Evolutionary conservation across 64 coral and sea anemone species (phyloP).

Genomic region (Porites australiensis): DNA sequence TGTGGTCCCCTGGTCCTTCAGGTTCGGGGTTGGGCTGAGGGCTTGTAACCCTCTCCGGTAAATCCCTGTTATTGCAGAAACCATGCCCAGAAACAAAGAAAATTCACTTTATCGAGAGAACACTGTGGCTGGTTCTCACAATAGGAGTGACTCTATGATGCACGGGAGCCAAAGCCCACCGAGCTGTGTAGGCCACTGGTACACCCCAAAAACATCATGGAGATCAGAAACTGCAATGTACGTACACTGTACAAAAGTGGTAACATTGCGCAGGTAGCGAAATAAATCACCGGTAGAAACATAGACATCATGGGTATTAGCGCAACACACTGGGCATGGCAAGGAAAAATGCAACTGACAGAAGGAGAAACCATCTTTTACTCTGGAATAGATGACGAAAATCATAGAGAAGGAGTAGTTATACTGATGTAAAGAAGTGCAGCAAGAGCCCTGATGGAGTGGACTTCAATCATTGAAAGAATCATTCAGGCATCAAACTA

Average conservation of each 20-base stretch:
- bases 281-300: neutral
- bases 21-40: no score
- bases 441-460: neutral
- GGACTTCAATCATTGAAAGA: constrained; percentile 1
- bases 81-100: no score
- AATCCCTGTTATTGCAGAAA: no score
- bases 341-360: constrained; percentile 40
- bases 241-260: neutral
- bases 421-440: constrained; percentile 45
- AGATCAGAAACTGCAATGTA: no score
- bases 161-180: constrained; percentile 43
- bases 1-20: no score
- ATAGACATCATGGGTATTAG: neutral
- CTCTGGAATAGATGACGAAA: neutral
- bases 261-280: constrained; percentile 31
- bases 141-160: neutral
- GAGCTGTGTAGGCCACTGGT: neutral
- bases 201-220: no score
- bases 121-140: no score
- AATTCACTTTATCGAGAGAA: no score
- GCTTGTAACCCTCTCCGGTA: no score
- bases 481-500: constrained; percentile 13
- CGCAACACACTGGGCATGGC: constrained; percentile 13
- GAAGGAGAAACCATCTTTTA: neutral
- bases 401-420: constrained; percentile 33